phyloP scores from a whole-genome alignment of 2,888 invertebrate species.

The Tenodera sinensis region DNA sequence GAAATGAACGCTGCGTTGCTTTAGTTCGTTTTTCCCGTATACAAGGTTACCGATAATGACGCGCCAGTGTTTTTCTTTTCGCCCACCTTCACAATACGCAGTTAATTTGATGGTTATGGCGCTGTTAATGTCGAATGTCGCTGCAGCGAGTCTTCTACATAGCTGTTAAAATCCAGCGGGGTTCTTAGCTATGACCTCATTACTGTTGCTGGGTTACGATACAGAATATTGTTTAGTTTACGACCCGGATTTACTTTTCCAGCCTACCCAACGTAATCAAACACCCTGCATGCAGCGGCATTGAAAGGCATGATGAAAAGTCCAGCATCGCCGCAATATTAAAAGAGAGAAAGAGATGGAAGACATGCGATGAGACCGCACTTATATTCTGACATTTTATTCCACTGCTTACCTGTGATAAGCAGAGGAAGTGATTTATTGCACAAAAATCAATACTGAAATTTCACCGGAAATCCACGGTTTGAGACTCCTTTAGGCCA shows the following conservation, averaged over 20 bases:
- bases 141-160: not conserved
- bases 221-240: not conserved
- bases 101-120: slow-evolving; percentile 13
- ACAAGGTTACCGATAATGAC: not conserved
- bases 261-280: not conserved
- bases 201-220: not conserved
- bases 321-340: not conserved
- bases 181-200: not conserved
- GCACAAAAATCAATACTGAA: too few relatives aligned
- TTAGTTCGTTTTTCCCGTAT: not conserved
- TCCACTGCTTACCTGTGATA: not conserved
- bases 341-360: not conserved
- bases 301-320: not conserved
- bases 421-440: too few relatives aligned
- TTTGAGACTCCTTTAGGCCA: too few relatives aligned
- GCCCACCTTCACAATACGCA: not conserved
- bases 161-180: not conserved
- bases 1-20: not conserved
- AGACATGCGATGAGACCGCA: not conserved
- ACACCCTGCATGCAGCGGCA: not conserved
- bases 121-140: not conserved
- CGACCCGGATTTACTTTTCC: not conserved
- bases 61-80: not conserved
- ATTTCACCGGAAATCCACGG: too few relatives aligned
- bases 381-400: not conserved